Evolutionary conservation across 2,113 vertebrate species (phyloP).

Genomic region (Cairina moschata): DNA sequence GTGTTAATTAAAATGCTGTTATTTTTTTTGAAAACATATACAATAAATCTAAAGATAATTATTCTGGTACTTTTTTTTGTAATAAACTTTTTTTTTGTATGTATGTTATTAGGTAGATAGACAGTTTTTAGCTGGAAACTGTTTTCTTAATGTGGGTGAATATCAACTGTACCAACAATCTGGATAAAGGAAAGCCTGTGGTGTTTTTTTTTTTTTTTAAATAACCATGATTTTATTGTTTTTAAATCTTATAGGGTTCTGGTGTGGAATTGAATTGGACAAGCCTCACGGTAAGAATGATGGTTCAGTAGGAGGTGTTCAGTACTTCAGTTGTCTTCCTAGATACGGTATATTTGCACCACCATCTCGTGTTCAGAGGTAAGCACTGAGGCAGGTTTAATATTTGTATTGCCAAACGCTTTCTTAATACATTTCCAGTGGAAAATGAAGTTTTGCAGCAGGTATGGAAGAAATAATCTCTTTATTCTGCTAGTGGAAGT

Average conservation of each 20-base stretch:
- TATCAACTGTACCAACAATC: background rate
- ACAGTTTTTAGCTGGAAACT: background rate
- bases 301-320: conserved; percentile 90
- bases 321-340: conserved; percentile 92
- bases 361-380: conserved; percentile 94
- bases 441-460: background rate
- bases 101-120: background rate
- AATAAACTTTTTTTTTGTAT: background rate
- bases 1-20: background rate
- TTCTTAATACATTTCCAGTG: background rate
- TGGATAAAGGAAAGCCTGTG: background rate
- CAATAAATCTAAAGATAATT: background rate
- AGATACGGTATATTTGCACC: conserved; percentile 96
- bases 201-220: too few relatives aligned
- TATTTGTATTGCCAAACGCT: background rate
- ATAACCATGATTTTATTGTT: background rate
- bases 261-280: conserved; percentile 95
- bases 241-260: conserved; percentile 81
- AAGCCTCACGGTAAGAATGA: conserved; percentile 95
- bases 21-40: background rate
- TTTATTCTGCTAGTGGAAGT: conserved; percentile 45
- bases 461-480: background rate
- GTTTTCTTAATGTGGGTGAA: background rate
- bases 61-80: background rate
- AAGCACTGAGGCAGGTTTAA: conserved; percentile 13